Percentiles rank a stretch among this genome's conserved stretches.
These are phyloP conservation scores for Hephaestus fuliginosus DNA, from an alignment of 2,797 vertebrate species.

Conservation along the genomic window DNA sequence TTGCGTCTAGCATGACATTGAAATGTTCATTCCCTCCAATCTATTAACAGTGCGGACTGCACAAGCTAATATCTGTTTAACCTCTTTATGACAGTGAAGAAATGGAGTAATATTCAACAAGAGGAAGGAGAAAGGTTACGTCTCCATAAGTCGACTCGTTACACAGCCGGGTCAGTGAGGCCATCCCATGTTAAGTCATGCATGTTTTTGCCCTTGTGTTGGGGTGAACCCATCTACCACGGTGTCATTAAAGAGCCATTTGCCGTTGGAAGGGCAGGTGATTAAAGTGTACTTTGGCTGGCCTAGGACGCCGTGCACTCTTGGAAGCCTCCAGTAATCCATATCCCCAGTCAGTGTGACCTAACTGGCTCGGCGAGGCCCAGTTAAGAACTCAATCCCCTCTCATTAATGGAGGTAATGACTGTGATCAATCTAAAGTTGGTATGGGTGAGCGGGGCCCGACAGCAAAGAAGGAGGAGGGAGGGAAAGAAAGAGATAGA, in stretches of 20 bases:
- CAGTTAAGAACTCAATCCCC: constrained; percentile 84
- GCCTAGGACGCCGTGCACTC: constrained; percentile 65
- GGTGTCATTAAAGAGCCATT: constrained; percentile 81
- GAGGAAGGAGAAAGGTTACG: neutral
- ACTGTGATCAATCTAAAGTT: constrained; percentile 84
- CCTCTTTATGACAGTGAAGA: no score
- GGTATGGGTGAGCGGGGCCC: constrained; percentile 55
- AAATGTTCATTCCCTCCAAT: no score
- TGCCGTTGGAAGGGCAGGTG: constrained; percentile 78
- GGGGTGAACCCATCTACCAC: constrained; percentile 65
- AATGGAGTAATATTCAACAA: no score
- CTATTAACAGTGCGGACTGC: no score
- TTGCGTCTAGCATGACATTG: no score
- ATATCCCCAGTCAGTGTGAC: constrained; percentile 78
- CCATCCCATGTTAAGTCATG: constrained; percentile 41
- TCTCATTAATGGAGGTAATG: constrained; percentile 87
- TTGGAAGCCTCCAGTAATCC: constrained; percentile 76
- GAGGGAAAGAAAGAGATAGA: constrained; percentile 44
- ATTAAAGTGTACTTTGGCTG: constrained; percentile 81
- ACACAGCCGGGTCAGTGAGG: constrained; percentile 14
- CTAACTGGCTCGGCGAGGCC: constrained; percentile 74
- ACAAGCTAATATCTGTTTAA: no score
- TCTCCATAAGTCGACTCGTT: constrained; percentile 18
- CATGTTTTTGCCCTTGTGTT: constrained; percentile 70
- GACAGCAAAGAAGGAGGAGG: constrained; percentile 52